Base-by-base conservation (phyloP, 2,888 invertebrate species). In the Zele albiditarsus region DNA sequence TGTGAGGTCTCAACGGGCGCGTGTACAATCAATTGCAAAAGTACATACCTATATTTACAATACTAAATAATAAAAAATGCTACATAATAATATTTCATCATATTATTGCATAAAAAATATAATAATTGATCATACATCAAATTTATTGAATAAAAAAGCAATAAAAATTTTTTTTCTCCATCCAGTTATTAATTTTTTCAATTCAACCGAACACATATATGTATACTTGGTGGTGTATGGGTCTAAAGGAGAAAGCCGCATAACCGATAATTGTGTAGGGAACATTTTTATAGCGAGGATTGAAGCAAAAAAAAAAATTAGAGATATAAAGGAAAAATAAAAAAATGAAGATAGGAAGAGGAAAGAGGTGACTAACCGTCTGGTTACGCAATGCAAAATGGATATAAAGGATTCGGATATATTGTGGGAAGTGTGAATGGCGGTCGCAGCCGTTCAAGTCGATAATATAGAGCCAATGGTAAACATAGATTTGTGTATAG, bases 301-400 rank as follows among this genome's bases (percentile, higher is more conserved):
- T 33, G n/a, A 3, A 46, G 46, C 16, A 16, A n/a, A 1, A 53
- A 53, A 53, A 53, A 53, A 53, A n/a, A 53, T 20, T 20, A 20
- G 20, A 23, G 6, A 20, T n/a, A 53, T 20, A 23, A n/a, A n/a
- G 46, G n/a, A 53, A 10, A 42, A 8, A 20, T 53, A 53, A 20
- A 20, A 23, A n/a, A 38, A 63, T 28, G 8, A 20, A 63, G 33
- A 63, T 10, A 63, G 38, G 63, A 63, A 38, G 38, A 31, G 33
- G 63, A 63, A 63, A 38, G 49, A 71, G 71, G 71, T 71, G 65
- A 71, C 31, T 71, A 71, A 71, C 71, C 71, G 71, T 63, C 63
- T 58, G 31, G 60, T 63, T 33, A 60, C 46, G 63, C 60, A 63
- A 71, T 33, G 27, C 53, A 63, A 63, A 25, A 60, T 60, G 28